Evolutionary conservation across 1,140 invertebrate genomes (phyloP), one percentile per base, ranked within the genome.

Genomic region (Zophobas morio): DNA sequence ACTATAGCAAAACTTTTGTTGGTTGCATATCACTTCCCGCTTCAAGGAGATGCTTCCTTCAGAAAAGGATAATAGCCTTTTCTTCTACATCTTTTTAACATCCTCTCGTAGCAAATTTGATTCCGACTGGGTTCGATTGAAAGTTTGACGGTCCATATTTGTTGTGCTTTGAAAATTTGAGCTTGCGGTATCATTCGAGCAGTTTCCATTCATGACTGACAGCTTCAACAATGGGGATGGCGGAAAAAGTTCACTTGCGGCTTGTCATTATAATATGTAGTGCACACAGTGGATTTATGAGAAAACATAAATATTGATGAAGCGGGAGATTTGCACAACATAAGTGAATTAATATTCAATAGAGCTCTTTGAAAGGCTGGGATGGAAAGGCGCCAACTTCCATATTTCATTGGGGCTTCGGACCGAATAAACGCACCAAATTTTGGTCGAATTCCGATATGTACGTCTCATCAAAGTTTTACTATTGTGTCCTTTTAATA

Each of bases 61-160:
- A 39, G 2, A 0, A 36, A 3, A 34, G 20, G 60, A 66, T 66
- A 66, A 66, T 66, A 66, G 60, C 37, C 60, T 66, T 66, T 66
- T 66, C 60, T 66, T 40, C 60, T 66, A 46, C 39, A 66, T 66
- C 60, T 66, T 60, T 60, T 42, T 66, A 66, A 42, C 37, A n/a
- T 66, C 20, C 60, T 66, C 60, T 66, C 60, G 60, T 66, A 42
- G 37, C 42, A 66, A 66, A 66, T 66, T 66, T 66, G 60, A 66
- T 66, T 66, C 60, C 60, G 60, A 6, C 56, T 37, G 36, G n/a
- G 33, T 60, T 60, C 56, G 56, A 66, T 66, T 66, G 60, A 42
- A 66, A 42, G 60, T 66, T 66, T 66, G 60, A 66, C 39, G 60
- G 40, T 60, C 8, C 56, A 20, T 60, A 60, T 60, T 66, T 66